Evolutionary conservation across 2,113 vertebrate species (phyloP).

Genomic region (Salminus brasiliensis): DNA sequence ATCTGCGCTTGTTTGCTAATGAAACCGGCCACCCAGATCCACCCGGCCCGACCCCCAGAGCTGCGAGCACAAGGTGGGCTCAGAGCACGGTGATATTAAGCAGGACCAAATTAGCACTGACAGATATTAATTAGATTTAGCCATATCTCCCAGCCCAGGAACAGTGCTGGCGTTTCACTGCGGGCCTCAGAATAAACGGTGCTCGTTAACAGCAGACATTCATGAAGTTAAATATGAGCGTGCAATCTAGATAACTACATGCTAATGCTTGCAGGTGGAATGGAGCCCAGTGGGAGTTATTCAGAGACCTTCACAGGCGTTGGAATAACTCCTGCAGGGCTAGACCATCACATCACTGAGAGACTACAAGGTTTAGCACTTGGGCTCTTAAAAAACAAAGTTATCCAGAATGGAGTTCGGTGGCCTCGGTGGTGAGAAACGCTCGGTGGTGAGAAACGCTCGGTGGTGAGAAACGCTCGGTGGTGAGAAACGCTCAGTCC

Average conservation of each 20-base stretch:
- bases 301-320: too few species aligned
- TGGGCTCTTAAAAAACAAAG: too few species aligned
- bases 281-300: not conserved
- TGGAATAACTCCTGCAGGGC: too few species aligned
- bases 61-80: constrained; percentile 11
- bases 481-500: too few species aligned
- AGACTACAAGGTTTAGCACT: too few species aligned
- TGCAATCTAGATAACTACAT: constrained; percentile 31
- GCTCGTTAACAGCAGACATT: constrained; percentile 6
- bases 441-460: too few species aligned
- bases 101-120: constrained; percentile 43
- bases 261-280: constrained; percentile 16
- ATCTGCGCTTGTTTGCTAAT: constrained; percentile 50
- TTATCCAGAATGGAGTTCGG: too few species aligned
- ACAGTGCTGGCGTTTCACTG: constrained; percentile 18
- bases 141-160: not conserved
- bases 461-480: too few species aligned
- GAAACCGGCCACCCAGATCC: constrained; percentile 52
- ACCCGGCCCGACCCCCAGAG: constrained; percentile 35
- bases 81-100: constrained; percentile 25
- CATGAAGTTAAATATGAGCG: constrained; percentile 13
- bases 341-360: too few species aligned
- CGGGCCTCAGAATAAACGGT: constrained; percentile 14
- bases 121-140: constrained; percentile 25
- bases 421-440: too few species aligned